Base-by-base conservation (phyloP, 2,888 invertebrate species). In the Hypena proboscidalis region DNA sequence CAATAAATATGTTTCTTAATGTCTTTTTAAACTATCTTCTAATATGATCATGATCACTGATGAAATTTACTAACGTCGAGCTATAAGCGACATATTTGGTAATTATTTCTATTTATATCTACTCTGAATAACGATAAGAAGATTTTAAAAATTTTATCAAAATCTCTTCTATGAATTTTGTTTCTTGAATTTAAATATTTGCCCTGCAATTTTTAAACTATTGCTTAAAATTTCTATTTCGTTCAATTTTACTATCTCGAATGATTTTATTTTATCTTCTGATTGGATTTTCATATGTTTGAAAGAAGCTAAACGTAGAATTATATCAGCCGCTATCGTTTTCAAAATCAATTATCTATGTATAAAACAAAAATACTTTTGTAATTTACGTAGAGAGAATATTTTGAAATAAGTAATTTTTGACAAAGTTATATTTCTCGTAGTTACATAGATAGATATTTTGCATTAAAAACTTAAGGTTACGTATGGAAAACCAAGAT, bases 201-300 rank as follows among this genome's bases (percentile, higher is more conserved):
- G 61, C 57, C 59, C 60, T 60, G 57, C 44, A 49, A 60, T 57
- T 59, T 59, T 42, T 57, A 53, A 44, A 23, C 31, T 26, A 13
- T 3, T 19, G 13, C 19, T 4, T 6, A n/a, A 10, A 27, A 20
- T 34, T 17, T 17, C 3, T 34, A 4, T 15, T 37, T 13, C 33
- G 27, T 23, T 9, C 19, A 7, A 19, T 44, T 6, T 17, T 41
- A 19, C 30, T 0, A 13, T 22, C 34, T 8, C 20, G n/a, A 6
- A 25, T 4, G 1, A 13, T 9, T 22, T 23, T 5, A 14, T 14
- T 2, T 8, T 23, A 2, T 7, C 7, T 38, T 38, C 4, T 23
- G 8, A 6, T 23, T 31, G 2, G 2, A 30, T 8, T 8, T 29
- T 30, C 3, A 35, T 23, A 6, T 19, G 1, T 30, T 30, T 30